Evolutionary conservation across 2,888 invertebrate species (phyloP), one percentile per base, ranked within the genome.

Genomic region (Acholoe squamosa): DNA sequence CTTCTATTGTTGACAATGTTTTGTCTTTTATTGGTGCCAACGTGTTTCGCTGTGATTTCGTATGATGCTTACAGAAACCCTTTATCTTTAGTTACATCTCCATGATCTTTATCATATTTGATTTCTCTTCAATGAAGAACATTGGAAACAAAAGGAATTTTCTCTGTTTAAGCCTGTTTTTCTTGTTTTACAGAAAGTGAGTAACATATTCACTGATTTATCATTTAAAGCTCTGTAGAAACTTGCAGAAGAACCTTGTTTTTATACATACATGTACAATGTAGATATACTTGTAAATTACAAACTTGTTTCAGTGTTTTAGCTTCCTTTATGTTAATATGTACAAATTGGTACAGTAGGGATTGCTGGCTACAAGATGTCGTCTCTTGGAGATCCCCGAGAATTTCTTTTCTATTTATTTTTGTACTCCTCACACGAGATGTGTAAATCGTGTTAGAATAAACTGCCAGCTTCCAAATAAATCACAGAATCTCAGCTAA

Each of bases 351-450:
- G 1, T 12, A 19, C 43, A 43, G 43, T 10, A 61, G 61, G 61
- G 61, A 61, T 12, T 61, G 61, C 61, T n/a, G 61, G 5, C 61
- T n/a, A 43, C 43, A 43, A 3, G 43, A 10, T 7, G 43, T 43
- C 43, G 19, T 61, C 19, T 61, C 19, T 61, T 61, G n/a, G n/a
- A 61, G 43, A 19, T 14, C 22, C 61, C 61, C 61, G 19, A 61
- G 61, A 61, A 61, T 61, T n/a, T 61, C n/a, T 61, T n/a, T 61
- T n/a, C 61, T n/a, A 61, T 61, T 61, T 61, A 61, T 61, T 61
- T 61, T 61, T 61, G 61, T 61, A 61, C n/a, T 61, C 19, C 43
- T 43, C 43, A 7, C 43, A 43, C 43, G 43, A 43, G 10, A 43
- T 43, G 43, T 43, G 43, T 43, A 43, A 43, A 43, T 43, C 43